These are phyloP conservation scores for Lucifuga dentata DNA, from an alignment of 2,113 vertebrate species.

Conservation along the genomic window DNA sequence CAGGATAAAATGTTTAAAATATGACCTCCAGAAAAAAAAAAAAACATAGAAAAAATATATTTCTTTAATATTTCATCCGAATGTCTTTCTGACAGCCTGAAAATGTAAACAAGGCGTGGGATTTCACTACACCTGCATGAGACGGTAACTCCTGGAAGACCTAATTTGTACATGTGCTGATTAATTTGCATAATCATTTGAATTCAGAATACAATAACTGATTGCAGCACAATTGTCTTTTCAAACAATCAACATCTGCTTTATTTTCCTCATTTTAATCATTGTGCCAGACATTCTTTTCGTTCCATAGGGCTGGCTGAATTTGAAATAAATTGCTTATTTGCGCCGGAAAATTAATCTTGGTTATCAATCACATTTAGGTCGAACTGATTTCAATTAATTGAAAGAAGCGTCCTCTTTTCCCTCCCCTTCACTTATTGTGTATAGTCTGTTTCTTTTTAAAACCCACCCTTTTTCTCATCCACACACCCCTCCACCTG, in stretches of 20 bases:
- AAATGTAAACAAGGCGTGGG: background rate
- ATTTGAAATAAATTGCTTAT: constrained; percentile 54
- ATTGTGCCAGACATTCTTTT: constrained; percentile 10
- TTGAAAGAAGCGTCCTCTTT: constrained; percentile 23
- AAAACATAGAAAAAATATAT: too few relatives aligned
- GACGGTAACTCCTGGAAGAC: background rate
- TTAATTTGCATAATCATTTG: background rate
- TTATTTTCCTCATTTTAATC: constrained; percentile 36
- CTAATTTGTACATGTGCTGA: background rate
- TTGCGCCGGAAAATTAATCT: constrained; percentile 57
- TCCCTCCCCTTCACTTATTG: constrained; percentile 28
- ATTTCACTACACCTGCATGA: too few relatives aligned
- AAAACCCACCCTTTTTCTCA: constrained; percentile 53
- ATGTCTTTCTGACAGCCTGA: background rate
- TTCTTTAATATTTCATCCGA: too few relatives aligned
- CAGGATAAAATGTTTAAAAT: too few relatives aligned
- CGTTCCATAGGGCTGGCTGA: constrained; percentile 2
- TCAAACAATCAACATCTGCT: constrained; percentile 42
- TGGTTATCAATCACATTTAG: constrained; percentile 64
- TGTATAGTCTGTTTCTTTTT: constrained; percentile 1
- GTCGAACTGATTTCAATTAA: constrained; percentile 46
- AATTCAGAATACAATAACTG: constrained; percentile 6
- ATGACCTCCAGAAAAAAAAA: too few relatives aligned
- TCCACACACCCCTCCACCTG: constrained; percentile 58
- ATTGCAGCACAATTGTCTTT: constrained; percentile 2